phyloP scores from a whole-genome alignment of 1,140 invertebrate species.

The Octopus sinensis region DNA sequence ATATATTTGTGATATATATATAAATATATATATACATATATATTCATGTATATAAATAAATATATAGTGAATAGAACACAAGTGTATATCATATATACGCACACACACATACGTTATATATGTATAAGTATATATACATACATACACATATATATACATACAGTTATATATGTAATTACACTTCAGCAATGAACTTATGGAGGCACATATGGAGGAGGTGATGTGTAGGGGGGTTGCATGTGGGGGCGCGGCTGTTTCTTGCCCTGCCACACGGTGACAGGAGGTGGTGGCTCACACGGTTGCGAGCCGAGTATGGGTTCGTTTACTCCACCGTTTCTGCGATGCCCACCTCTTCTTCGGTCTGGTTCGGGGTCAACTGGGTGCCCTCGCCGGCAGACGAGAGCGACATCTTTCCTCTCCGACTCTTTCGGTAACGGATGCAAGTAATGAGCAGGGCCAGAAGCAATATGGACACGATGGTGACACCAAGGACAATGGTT shows the following conservation, averaged over 20 bases:
- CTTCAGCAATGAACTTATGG: constrained; percentile 31
- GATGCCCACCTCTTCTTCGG: constrained; percentile 48
- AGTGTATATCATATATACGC: no score
- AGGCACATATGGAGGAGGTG: constrained; percentile 47
- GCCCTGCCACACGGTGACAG: constrained; percentile 68
- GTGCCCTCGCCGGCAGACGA: constrained; percentile 54
- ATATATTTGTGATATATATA: no score
- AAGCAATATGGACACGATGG: constrained; percentile 83
- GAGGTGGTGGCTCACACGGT: constrained; percentile 75
- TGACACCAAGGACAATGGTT: constrained; percentile 82
- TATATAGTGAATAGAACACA: no score
- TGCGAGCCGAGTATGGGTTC: constrained; percentile 53
- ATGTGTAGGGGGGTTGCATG: constrained; percentile 41
- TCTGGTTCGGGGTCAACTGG: constrained; percentile 56
- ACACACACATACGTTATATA: no score
- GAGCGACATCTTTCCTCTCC: constrained; percentile 78
- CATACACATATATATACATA: no score
- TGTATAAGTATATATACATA: no score
- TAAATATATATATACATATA: no score
- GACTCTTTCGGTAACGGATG: constrained; percentile 76
- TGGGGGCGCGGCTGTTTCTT: constrained; percentile 47
- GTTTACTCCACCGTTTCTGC: constrained; percentile 44
- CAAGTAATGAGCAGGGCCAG: constrained; percentile 84
- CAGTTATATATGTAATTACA: background rate
- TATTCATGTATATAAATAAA: no score